Conservation (phyloP, 2,888 invertebrate genomes). For the Cosmia trapezina region DNA sequence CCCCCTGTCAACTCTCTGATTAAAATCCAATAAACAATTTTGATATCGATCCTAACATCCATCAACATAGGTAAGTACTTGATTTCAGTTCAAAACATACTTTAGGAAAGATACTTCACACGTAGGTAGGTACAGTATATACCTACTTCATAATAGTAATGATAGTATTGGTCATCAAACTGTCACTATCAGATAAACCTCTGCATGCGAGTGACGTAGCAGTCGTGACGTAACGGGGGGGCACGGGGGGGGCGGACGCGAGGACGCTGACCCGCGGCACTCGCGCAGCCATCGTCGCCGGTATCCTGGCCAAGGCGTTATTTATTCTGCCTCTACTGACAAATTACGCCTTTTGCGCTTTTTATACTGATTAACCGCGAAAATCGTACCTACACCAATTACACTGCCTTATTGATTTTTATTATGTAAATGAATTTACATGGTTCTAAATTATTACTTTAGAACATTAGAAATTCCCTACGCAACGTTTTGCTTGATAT, state of each 20-base stretch:
- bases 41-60: constrained; percentile 23
- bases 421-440: neutral
- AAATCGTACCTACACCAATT: neutral
- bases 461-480: neutral
- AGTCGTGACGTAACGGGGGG: constrained; percentile 78
- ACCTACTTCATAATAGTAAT: constrained; percentile 33
- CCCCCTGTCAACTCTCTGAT: constrained; percentile 50
- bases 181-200: constrained; percentile 62
- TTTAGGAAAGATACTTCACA: constrained; percentile 20
- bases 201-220: constrained; percentile 75
- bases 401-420: neutral
- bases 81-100: constrained; percentile 21
- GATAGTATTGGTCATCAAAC: constrained; percentile 54
- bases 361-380: constrained; percentile 41
- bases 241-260: constrained; percentile 56
- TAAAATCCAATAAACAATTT: constrained; percentile 39
- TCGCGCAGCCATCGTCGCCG: constrained; percentile 62
- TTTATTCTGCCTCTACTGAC: constrained; percentile 75
- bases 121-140: neutral
- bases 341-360: constrained; percentile 63
- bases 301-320: constrained; percentile 72
- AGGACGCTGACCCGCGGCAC: constrained; percentile 81
- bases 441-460: neutral
- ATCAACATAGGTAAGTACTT: neutral
- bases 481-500: too few species aligned